Evolutionary conservation across 2,888 invertebrate species (phyloP).

Genomic region (Meteorus cinctellus): DNA sequence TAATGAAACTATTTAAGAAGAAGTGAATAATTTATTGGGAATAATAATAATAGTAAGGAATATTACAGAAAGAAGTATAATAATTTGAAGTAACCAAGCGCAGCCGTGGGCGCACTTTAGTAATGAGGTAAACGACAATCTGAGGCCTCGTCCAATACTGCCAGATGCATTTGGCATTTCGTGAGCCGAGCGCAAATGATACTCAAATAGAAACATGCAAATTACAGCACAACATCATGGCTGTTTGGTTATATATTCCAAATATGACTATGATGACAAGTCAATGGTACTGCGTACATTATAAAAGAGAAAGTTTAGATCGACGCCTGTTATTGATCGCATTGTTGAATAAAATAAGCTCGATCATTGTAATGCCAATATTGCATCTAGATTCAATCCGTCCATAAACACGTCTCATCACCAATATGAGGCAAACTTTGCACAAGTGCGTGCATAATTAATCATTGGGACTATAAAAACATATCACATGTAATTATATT

Average conservation of each 20-base stretch:
- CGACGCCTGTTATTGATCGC: neutral
- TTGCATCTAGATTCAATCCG: conserved; percentile 67
- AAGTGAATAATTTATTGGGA: conserved; percentile 25
- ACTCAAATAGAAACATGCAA: neutral
- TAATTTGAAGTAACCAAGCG: conserved; percentile 8
- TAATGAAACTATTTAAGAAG: neutral
- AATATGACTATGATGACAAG: conserved; percentile 19
- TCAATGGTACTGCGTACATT: neutral
- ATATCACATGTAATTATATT: conserved; percentile 68
- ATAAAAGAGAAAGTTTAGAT: neutral
- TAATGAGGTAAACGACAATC: conserved; percentile 68
- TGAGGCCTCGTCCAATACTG: conserved; percentile 72
- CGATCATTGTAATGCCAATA: conserved; percentile 64
- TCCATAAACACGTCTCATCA: conserved; percentile 63
- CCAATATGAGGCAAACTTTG: conserved; percentile 67
- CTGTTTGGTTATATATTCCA: neutral
- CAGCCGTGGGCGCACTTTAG: conserved; percentile 33
- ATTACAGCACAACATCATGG: neutral
- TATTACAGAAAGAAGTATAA: conserved; percentile 18
- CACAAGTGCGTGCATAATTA: conserved; percentile 72
- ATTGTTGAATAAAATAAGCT: conserved; percentile 32
- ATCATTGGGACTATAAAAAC: conserved; percentile 74
- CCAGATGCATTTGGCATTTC: conserved; percentile 67
- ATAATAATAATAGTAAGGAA: conserved; percentile 28
- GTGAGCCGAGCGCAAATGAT: conserved; percentile 54